These are phyloP conservation scores for Neuroscelio doddi DNA, from an alignment of 2,888 invertebrate species.

Conservation along the genomic window DNA sequence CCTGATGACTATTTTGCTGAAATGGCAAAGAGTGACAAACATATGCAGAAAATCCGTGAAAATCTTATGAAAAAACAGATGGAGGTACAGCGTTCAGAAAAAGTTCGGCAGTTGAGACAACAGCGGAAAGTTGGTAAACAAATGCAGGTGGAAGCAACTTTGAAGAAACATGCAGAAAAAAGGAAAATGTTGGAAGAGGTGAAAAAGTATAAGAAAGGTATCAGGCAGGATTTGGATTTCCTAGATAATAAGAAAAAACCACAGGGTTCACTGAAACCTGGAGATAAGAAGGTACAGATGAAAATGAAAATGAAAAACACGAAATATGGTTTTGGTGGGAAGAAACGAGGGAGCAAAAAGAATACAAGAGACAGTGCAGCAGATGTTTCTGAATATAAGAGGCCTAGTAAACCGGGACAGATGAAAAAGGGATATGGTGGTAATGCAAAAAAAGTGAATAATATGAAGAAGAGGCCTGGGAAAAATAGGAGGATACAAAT, in stretches of 20 bases:
- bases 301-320: constrained; percentile 83
- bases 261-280: constrained; percentile 55
- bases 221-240: constrained; percentile 85
- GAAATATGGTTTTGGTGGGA: constrained; percentile 96
- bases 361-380: constrained; percentile 89
- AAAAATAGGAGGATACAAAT: constrained; percentile 72
- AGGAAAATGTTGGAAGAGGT: constrained; percentile 92
- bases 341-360: constrained; percentile 90
- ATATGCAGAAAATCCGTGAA: constrained; percentile 96
- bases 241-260: constrained; percentile 78
- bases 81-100: constrained; percentile 89
- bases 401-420: constrained; percentile 61
- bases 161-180: constrained; percentile 92
- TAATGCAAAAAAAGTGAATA: constrained; percentile 29
- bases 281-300: constrained; percentile 65
- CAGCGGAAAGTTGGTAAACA: constrained; percentile 95
- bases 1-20: constrained; percentile 99
- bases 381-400: constrained; percentile 76
- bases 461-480: constrained; percentile 68
- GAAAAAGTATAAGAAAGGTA: constrained; percentile 92
- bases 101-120: constrained; percentile 89
- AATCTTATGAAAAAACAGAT: constrained; percentile 88
- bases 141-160: constrained; percentile 86
- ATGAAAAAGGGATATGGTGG: constrained; percentile 44
- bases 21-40: constrained; percentile 97